Evolutionary conservation across 2,797 vertebrate species (phyloP), one percentile per base, ranked within the genome.

Genomic region (Thalassophryne amazonica): DNA sequence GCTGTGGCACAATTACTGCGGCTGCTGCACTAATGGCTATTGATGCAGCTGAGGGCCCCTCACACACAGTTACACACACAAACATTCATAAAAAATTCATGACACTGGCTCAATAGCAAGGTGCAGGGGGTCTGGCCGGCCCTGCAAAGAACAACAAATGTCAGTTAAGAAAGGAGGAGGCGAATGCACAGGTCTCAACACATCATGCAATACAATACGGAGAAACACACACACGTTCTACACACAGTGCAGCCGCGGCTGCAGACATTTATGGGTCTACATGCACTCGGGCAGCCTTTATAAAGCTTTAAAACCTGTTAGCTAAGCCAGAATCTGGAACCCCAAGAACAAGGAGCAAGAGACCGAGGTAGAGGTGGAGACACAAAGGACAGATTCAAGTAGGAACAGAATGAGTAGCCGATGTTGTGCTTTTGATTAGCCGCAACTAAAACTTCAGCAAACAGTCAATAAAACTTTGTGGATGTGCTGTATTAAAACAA

Each of bases 21-120:
- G 74, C 81, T 79, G 75, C 81, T 74, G 79, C 76, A 83, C 88
- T 90, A 88, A 89, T 87, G 85, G 88, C 76, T 87, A 86, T 89
- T 81, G 81, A 88, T 85, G 84, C 75, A 68, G 73, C 80, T 50
- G 45, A 70, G 58, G 66, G 32, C 45, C 65, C 24, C 39, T 22
- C 45, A 30, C 51, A 42, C 62, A 70, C 66, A 60, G 70, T 42
- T 18, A 30, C 51, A 56, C 69, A 68, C 54, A 21, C 78, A 82
- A 60, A 83, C 75, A 77, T 70, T 82, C 70, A 91, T 89, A 84
- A 87, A 89, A 80, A 80, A 88, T 87, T 86, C 81, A 88, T 81
- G 83, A 81, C 67, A 20, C 58, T 32, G 59, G 77, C 76, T 88
- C 80, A 78, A 85, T 80, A 66, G 73, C 76, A 80, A 84, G 64